Evolutionary conservation across 1,140 invertebrate genomes (phyloP).

Genomic region (Goniozus legneri): DNA sequence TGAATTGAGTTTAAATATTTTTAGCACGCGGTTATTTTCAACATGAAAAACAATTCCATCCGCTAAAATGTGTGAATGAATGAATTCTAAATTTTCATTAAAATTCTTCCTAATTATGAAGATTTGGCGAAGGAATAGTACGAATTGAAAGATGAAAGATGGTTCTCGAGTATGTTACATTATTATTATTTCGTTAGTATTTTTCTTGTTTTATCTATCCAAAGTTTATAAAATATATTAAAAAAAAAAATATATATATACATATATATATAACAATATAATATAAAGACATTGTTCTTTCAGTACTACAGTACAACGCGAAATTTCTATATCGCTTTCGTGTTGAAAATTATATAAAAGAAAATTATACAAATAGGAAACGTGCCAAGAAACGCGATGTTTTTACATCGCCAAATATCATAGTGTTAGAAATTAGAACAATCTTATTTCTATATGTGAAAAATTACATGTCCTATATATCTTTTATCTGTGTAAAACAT

Average conservation of each 20-base stretch:
- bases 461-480: conserved; percentile 6
- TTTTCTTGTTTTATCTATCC: conserved; percentile 26
- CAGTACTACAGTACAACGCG: conserved; percentile 3
- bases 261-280: conserved; percentile 10
- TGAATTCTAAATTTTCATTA: too few species aligned
- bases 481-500: not conserved
- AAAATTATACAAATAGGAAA: too few species aligned
- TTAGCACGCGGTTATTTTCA: too few species aligned
- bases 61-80: too few species aligned
- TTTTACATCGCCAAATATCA: conserved; percentile 9
- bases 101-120: too few species aligned
- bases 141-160: not conserved
- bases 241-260: conserved; percentile 11
- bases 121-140: too few species aligned
- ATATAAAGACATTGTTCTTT: conserved; percentile 3
- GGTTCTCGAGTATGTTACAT: conserved; percentile 4
- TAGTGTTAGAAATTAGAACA: conserved; percentile 5
- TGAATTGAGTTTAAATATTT: too few species aligned
- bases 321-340: conserved; percentile 14
- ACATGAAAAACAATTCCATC: too few species aligned
- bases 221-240: conserved; percentile 24
- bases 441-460: conserved; percentile 19
- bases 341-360: too few species aligned
- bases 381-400: conserved; percentile 21
- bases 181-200: conserved; percentile 20